Evolutionary conservation across 2,888 invertebrate genomes (phyloP).

Genomic region (Drosophila ezoana): DNA sequence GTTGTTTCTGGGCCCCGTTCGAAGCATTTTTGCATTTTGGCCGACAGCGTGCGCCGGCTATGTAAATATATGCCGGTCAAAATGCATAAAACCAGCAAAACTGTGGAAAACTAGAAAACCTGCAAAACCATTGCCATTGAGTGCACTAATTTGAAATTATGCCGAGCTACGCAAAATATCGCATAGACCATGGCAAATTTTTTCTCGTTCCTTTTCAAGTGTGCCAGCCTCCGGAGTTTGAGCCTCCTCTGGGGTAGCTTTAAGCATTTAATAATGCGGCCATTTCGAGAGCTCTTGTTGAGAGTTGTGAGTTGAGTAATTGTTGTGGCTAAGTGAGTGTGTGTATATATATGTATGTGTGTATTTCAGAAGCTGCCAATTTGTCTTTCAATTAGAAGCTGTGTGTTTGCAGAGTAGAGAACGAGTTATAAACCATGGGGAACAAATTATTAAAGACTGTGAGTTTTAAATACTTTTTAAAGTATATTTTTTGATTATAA

Average conservation of each 20-base stretch:
- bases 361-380: conserved; percentile 18
- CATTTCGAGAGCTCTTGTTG: conserved; percentile 27
- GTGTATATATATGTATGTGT: neutral
- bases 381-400: conserved; percentile 19
- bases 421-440: too few species aligned
- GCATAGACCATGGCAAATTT: conserved; percentile 35
- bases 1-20: conserved; percentile 30
- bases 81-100: conserved; percentile 53
- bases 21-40: conserved; percentile 59
- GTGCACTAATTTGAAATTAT: conserved; percentile 78
- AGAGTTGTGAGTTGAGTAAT: conserved; percentile 19
- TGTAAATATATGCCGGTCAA: conserved; percentile 50
- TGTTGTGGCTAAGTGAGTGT: conserved; percentile 21
- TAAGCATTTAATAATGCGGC: conserved; percentile 46
- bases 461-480: neutral
- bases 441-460: too few species aligned
- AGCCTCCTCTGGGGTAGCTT: conserved; percentile 19
- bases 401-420: neutral
- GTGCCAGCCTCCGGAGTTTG: conserved; percentile 3
- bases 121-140: conserved; percentile 67
- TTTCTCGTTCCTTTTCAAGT: conserved; percentile 38
- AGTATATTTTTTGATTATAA: neutral
- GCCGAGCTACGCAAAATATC: conserved; percentile 59
- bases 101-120: conserved; percentile 55
- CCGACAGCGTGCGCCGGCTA: conserved; percentile 22